Base-by-base conservation (phyloP, 2,113 vertebrate species). In the Platichthys flesus region DNA sequence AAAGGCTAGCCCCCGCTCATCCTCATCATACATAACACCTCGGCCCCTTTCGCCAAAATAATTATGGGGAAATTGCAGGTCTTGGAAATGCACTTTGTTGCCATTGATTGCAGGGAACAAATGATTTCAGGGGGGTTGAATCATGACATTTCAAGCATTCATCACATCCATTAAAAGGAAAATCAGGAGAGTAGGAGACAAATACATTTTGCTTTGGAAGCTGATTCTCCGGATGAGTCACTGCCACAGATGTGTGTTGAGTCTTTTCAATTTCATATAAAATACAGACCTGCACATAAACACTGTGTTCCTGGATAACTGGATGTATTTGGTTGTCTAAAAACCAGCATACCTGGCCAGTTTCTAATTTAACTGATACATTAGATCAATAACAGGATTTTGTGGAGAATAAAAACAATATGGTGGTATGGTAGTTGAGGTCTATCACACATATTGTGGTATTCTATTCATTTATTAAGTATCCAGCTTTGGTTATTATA, bases 41-140 rank as follows among this genome's bases (percentile, higher is more conserved):
- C 2, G 2, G 23, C 35, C 51, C 51, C 47, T 66, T 57, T 58
- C 20, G 42, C 64, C 73, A 74, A 69, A 84, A 82, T 81, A 88
- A 89, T 88, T 79, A 70, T 45, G 35, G 76, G 85, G 1, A 88
- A 42, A 90, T 89, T 83, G 82, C 77, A 74, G 81, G 82, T 79
- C 76, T 80, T 73, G 71, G 71, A 83, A 86, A 81, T 35, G 72
- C 51, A 66, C 61, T 69, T 67, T 71, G 79, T 80, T 52, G 71
- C 72, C 45, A n/a, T 52, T 81, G 85, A 88, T 83, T 85, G 85
- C 71, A 68, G 83, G 66, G 63, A 65, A 56, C 67, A 70, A 37
- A 71, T 78, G 65, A 78, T 82, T 84, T 67, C 37, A 8, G 47
- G 31, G 52, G 67, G 67, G 66, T 80, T 69, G 63, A 56, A 82